phyloP scores from a whole-genome alignment of 2,888 invertebrate species.

The Phasia obesa region DNA sequence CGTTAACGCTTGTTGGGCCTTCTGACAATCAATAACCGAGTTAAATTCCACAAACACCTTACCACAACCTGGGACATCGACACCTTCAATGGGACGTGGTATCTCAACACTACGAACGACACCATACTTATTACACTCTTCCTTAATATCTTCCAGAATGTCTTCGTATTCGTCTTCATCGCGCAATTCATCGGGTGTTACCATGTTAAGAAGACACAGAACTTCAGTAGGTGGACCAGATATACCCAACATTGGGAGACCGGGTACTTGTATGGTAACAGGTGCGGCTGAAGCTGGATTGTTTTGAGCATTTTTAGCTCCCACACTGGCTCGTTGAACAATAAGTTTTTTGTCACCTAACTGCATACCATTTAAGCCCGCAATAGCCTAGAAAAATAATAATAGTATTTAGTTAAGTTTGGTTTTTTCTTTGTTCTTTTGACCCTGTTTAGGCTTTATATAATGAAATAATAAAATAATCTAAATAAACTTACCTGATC shows the following conservation, averaged over 20 bases:
- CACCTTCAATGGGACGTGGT: constrained; percentile 96
- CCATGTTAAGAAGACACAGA: constrained; percentile 98
- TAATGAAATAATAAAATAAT: no score
- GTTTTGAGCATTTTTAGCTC: constrained; percentile 94
- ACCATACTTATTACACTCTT: constrained; percentile 98
- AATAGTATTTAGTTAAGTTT: not conserved
- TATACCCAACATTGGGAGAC: constrained; percentile 92
- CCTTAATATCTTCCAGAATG: constrained; percentile 97
- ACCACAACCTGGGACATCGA: constrained; percentile 97
- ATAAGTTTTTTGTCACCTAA: constrained; percentile 98
- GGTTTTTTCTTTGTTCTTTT: no score
- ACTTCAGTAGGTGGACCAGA: constrained; percentile 96
- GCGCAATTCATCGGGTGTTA: constrained; percentile 96
- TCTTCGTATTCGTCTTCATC: constrained; percentile 99
- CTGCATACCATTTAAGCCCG: constrained; percentile 99
- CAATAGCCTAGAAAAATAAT: constrained; percentile 89
- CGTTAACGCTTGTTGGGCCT: constrained; percentile 97
- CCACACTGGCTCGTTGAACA: constrained; percentile 97
- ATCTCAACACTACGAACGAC: constrained; percentile 97
- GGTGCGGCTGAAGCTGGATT: constrained; percentile 85
- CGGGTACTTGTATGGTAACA: constrained; percentile 94
- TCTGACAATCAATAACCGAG: constrained; percentile 96
- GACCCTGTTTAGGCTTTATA: no score
- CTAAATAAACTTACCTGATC: constrained; percentile 88
- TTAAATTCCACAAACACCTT: constrained; percentile 99